phyloP scores from a whole-genome alignment of 2,888 invertebrate genomes.

The Caenorhabditis sp. region DNA sequence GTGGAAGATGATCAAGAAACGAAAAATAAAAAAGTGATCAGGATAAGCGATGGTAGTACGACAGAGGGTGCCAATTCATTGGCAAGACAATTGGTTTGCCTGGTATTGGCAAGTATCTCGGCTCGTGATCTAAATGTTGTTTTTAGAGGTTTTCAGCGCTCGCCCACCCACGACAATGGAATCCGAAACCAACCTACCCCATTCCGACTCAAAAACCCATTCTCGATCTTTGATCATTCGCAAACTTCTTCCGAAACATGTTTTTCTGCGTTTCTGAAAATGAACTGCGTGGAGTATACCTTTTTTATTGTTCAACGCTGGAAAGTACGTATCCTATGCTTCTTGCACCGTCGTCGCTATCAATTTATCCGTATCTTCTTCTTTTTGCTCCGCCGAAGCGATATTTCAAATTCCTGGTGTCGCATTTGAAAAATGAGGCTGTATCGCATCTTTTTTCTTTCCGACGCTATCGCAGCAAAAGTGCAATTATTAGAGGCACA shows the following conservation, averaged over 20 bases:
- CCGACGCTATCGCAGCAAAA: slow-evolving; percentile 19
- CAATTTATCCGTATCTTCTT: slow-evolving; percentile 32
- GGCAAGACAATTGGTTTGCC: slow-evolving; percentile 28
- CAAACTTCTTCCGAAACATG: slow-evolving; percentile 44
- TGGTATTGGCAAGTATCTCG: slow-evolving; percentile 22
- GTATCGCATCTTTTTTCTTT: slow-evolving; percentile 12
- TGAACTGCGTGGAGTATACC: too few species aligned
- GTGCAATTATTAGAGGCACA: slow-evolving; percentile 49
- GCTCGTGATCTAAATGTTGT: slow-evolving; percentile 27
- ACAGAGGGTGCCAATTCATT: slow-evolving; percentile 40
- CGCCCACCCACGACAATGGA: slow-evolving; percentile 50
- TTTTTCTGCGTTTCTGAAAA: too few species aligned
- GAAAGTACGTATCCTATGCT: background rate
- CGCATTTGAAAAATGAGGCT: slow-evolving; percentile 46
- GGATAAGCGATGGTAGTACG: background rate
- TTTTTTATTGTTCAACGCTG: too few species aligned
- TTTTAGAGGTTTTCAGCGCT: slow-evolving; percentile 38
- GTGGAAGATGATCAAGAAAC: slow-evolving; percentile 42
- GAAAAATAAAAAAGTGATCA: slow-evolving; percentile 31
- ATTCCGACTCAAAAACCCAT: slow-evolving; percentile 50
- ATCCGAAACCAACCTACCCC: slow-evolving; percentile 55
- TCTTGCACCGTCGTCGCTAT: slow-evolving; percentile 15
- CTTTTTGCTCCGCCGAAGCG: background rate
- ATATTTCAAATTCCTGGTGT: slow-evolving; percentile 41
- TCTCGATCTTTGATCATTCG: slow-evolving; percentile 46